Base-by-base conservation (phyloP, 23 tunicate species). In the Styela clava region DNA sequence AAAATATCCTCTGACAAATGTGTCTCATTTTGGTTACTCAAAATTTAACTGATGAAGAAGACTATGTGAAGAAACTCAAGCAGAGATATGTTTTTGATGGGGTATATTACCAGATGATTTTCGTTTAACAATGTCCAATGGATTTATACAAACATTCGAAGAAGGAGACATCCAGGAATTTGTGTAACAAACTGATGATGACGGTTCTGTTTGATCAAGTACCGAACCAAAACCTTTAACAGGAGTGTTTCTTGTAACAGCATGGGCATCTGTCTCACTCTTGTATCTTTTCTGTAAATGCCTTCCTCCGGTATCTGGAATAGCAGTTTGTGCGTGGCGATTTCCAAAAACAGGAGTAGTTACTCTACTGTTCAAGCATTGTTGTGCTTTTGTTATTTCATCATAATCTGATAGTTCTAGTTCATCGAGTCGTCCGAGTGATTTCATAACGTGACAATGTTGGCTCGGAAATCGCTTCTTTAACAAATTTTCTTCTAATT, bases 401-500 rank as follows among this genome's bases (percentile, higher is more conserved):
- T 36, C 52, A 1, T 33, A 23, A 9, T 76, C 81, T 5, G 64
- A 56, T 44, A 29, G 44, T 51, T 52, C 26, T 33, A 23, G 9
- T 56, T 76, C 52, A 72, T 33, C 52, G 2, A 33, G 52, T 20
- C 81, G 81, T 44, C 89, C 89, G 61, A 85, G 84, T 2, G 89
- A 71, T 34, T 78, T 82, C 84, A 91, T 72, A 22, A 91, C 79
- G 62, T 80, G 34, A 24, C 30, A 84, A 78, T 91, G 90, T 69
- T 91, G 97, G 22, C 34, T 63, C 0, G 97, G 97, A 70, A 91
- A 91, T 29, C 97, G 77, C 69, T 78, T 61, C 63, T 67, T 68
- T 22, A 91, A 29, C 52, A 91, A 82, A 24, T 70, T 74, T 78
- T 86, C 90, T 69, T 91, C 97, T 61, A 85, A 52, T 63, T 86